Base-by-base conservation (phyloP, 2,113 vertebrate genomes). In the Psittacara wagleri region DNA sequence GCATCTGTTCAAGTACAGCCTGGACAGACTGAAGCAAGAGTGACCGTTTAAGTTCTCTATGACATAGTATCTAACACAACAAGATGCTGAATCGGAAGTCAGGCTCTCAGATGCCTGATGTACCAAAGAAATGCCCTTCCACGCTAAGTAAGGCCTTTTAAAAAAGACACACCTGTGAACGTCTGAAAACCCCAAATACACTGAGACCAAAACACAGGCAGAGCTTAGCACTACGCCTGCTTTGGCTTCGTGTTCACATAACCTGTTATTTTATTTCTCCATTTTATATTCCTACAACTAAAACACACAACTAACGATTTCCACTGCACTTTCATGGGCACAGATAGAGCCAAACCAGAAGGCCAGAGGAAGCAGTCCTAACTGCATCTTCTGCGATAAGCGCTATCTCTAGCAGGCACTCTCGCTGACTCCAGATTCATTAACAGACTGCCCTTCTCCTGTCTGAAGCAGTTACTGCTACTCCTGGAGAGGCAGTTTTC, bases 201-300 rank as follows among this genome's bases (percentile, higher is more conserved):
- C 8, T 29, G 7, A 37, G 22, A 72, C 59, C 43, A 76, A 49
- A 90, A 73, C 25, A 66, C 31, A 88, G 8, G 52, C 64, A 59
- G 19, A 74, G 22, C 46, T 67, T 46, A 83, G 33, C 73, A 68
- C 13, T 61, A 28, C 8, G 23, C 3, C 4, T 39, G 27, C 25
- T 78, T 84, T 11, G 4, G 43, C 46, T 86, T 37, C 57, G 54
- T 57, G 16, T 52, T 52, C 49, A 48, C 17, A 7, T 20, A 43
- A 15, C 7, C 7, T 69, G 13, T 16, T 37, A 2, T 22, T 79
- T 18, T 23, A 73, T 52, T 81, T 81, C n/a, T 74, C 22, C 17
- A 0, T 4, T 48, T 77, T 55, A 43, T 28, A 10, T 3, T 4
- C 39, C 69, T 19, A 72, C 1, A 0, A 17, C 17, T 49, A 19